Evolutionary conservation across 2,888 invertebrate species (phyloP), one percentile per base, ranked within the genome.

Genomic region (Apomyelois bistriatella): DNA sequence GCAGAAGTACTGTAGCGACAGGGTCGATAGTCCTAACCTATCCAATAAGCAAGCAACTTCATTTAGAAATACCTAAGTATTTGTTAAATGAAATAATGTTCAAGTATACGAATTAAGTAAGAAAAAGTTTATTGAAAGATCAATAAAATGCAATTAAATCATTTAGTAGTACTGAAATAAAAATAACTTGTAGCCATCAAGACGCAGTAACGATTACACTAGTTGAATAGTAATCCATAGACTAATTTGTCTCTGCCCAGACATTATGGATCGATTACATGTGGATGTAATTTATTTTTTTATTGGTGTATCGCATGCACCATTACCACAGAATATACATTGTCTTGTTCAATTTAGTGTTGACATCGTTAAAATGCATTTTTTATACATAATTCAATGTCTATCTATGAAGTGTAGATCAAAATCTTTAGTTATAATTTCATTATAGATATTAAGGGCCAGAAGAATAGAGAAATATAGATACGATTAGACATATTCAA

Each of bases 191-290:
- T 46, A 53, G 56, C 56, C 46, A 46, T 46, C 15, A 46, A 35
- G 30, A 35, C 13, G 13, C 56, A 53, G 43, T 50, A 3, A 35
- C 48, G 35, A 16, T 10, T 3, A n/a, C 35, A 48, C 58, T 40
- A 56, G 53, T 54, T 52, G 42, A 52, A 60, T 52, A 55, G 49
- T 46, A 51, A 55, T 55, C 55, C 56, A 57, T 58, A 57, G 56
- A 54, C 56, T 62, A 64, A 66, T 66, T 66, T 66, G 65, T 66
- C 61, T 55, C 47, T 60, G 59, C 56, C 53, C 57, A 56, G 37
- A 54, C 57, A 52, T 60, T 59, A 61, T 53, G 53, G 56, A 57
- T 62, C 61, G 54, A 62, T 63, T 61, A 60, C 64, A 55, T 61
- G 58, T 60, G 58, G 61, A 59, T 59, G 49, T 58, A 54, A 59